Conservation (phyloP, 2,888 invertebrate genomes). For the Phortica magna region DNA sequence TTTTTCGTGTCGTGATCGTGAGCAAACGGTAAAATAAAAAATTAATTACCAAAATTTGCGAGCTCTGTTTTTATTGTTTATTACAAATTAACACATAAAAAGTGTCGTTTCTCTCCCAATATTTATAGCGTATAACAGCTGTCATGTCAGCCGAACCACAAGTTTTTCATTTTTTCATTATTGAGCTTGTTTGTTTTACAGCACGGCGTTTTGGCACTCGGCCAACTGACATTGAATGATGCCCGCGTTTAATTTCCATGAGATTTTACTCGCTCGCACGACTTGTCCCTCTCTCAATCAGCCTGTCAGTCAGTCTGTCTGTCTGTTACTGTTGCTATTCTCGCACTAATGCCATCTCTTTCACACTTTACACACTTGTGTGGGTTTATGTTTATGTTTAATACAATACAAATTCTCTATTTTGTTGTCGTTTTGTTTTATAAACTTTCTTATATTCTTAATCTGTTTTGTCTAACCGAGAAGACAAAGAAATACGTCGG, state of each 20-base stretch:
- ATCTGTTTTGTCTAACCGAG: not conserved
- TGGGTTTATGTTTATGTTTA: conserved; percentile 61
- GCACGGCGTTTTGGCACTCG: conserved; percentile 56
- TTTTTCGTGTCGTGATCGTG: too few species aligned
- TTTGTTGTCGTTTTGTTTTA: conserved; percentile 46
- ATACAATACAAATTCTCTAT: conserved; percentile 33
- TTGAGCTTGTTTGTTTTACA: not conserved
- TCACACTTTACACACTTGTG: conserved; percentile 42
- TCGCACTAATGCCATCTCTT: not conserved
- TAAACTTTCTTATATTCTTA: conserved; percentile 3
- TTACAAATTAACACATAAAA: too few species aligned
- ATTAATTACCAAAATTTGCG: too few species aligned
- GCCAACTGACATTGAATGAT: conserved; percentile 75
- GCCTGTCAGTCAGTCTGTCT: not conserved
- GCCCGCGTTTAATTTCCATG: conserved; percentile 48
- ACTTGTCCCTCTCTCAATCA: conserved; percentile 11
- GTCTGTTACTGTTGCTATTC: not conserved
- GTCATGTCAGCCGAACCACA: not conserved
- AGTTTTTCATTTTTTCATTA: not conserved
- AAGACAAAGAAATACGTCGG: not conserved
- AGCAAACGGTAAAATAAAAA: too few species aligned
- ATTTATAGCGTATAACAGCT: too few species aligned
- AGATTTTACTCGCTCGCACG: not conserved
- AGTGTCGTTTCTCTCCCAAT: too few species aligned
- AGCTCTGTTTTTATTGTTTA: too few species aligned